Evolutionary conservation across 1,140 invertebrate genomes (phyloP).

Genomic region (Cataglyphis hispanica): DNA sequence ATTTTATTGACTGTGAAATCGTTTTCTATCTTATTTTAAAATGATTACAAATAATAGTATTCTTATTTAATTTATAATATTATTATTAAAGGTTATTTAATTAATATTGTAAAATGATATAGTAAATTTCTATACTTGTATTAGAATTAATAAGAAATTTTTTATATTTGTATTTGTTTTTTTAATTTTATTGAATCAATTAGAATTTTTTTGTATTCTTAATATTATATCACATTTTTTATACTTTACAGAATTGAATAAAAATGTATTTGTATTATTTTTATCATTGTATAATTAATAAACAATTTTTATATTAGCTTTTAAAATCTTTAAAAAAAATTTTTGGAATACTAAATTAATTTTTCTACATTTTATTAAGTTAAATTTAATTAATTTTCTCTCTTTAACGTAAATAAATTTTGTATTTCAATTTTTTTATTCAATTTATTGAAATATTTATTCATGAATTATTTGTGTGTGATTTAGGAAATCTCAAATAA

Average conservation of each 20-base stretch:
- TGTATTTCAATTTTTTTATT: background rate
- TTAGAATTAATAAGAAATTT: background rate
- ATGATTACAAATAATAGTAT: background rate
- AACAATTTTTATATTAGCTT: background rate
- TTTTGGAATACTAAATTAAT: too few relatives aligned
- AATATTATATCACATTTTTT: background rate
- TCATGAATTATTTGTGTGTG: background rate
- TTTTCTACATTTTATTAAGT: too few relatives aligned
- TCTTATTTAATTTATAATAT: background rate
- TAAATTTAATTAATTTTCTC: background rate
- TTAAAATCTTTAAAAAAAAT: background rate
- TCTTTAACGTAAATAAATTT: too few relatives aligned
- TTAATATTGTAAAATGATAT: background rate
- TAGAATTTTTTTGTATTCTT: background rate
- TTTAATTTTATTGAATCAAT: too few relatives aligned
- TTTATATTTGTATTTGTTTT: background rate
- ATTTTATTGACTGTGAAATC: background rate
- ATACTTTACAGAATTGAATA: background rate
- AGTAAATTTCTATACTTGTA: background rate
- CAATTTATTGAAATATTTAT: background rate
- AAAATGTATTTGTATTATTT: background rate
- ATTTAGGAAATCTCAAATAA: constrained; percentile 5
- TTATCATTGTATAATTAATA: background rate
- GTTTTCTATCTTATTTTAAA: background rate
- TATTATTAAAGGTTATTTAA: background rate